Evolutionary conservation across 35 echinoderm and acorn worm genomes (phyloP).

Genomic region (Apostichopus parvimensis): DNA sequence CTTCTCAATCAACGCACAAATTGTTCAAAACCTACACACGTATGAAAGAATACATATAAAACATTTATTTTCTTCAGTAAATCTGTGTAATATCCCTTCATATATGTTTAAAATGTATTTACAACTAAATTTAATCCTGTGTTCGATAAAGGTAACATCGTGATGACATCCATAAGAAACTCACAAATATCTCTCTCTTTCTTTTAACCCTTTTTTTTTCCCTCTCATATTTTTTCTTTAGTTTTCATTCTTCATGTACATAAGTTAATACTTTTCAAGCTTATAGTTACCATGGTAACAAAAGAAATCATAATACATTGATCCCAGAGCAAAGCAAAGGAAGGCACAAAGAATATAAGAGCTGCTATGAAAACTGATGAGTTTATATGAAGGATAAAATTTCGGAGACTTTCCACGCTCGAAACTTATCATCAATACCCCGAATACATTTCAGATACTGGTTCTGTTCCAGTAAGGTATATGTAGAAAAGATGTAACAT

Average conservation of each 20-base stretch:
- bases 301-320: background rate
- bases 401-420: no score
- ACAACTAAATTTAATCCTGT: background rate
- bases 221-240: background rate
- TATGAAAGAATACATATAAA: background rate
- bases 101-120: constrained; percentile 2
- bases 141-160: no score
- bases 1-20: no score
- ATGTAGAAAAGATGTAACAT: no score
- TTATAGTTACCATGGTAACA: background rate
- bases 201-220: background rate
- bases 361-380: no score
- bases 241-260: background rate
- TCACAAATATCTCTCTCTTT: no score
- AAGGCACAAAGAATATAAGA: background rate
- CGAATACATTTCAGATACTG: no score
- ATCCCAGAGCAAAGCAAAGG: background rate
- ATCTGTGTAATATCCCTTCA: background rate
- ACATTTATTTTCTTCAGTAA: background rate
- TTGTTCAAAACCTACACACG: no score
- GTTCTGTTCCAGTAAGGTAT: no score
- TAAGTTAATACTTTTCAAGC: background rate
- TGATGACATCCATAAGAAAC: no score
- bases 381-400: no score
- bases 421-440: no score